Evolutionary conservation across 2,113 vertebrate genomes (phyloP), one percentile per base, ranked within the genome.

Genomic region (Zapus hudsonius): DNA sequence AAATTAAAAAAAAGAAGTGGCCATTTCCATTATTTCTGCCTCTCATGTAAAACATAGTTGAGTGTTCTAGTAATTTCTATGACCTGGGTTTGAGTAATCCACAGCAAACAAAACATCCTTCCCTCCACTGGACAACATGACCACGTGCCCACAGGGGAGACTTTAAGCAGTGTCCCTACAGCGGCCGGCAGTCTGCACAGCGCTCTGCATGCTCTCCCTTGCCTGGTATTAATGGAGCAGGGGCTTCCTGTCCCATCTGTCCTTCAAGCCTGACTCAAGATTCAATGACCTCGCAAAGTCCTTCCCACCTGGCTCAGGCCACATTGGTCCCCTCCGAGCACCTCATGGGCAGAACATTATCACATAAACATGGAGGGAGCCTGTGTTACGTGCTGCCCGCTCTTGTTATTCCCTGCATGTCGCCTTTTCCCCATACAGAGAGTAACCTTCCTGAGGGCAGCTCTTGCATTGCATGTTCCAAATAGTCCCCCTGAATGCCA

Each of bases 191-290:
- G 66, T 72, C 70, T 66, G 75, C 47, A 27, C 12, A 25, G 22
- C 22, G 38, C 42, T 5, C 38, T 25, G 38, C 69, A 40, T 7
- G 29, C 47, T 31, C 13, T 15, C 55, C 72, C n/a, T 12, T 31
- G 12, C 57, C 44, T 42, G 1, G 17, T 20, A 13, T 16, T 3
- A 16, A 69, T 47, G 63, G 17, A 10, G n/a, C 5, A 0, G 27
- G 66, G 17, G n/a, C 29, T 1, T 31, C 36, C 33, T 17, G 15
- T 44, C 78, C 27, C 16, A 27, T 4, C 23, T 33, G 42, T 5
- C n/a, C 3, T 15, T 19, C 80, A 40, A 70, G 78, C 42, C 44
- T 3, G 4, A 40, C 79, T 75, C 6, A 44, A 10, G 63, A 13
- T 70, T 63, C 10, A 1, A 47, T 17, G n/a, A 36, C n/a, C 67